Conservation (phyloP, 2,797 vertebrate genomes). For the Novumbra hubbsi region DNA sequence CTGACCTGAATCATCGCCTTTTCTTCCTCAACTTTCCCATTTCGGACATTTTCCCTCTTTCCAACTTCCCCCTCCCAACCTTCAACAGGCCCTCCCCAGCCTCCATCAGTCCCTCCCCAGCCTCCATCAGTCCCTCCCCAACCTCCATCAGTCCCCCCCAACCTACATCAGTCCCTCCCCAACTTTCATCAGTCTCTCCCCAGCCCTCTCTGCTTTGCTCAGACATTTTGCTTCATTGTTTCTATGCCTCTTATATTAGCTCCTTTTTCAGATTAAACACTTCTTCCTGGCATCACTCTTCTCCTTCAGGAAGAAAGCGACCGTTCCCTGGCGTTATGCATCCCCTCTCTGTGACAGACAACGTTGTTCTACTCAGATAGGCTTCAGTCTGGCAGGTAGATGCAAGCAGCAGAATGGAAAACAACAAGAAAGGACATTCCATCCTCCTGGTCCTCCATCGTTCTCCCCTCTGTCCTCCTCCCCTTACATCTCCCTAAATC, state of each 20-base stretch:
- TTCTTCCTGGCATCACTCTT: too few relatives aligned
- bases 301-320: too few relatives aligned
- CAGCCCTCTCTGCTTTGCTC: not conserved
- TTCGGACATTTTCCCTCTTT: too few relatives aligned
- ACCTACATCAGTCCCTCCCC: not conserved
- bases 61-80: too few relatives aligned
- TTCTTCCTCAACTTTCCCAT: too few relatives aligned
- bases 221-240: slow-evolving; percentile 39
- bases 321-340: not conserved
- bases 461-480: not conserved
- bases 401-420: not conserved
- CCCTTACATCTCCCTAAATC: not conserved
- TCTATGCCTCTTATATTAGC: slow-evolving; percentile 20
- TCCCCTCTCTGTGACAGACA: not conserved
- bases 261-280: too few relatives aligned
- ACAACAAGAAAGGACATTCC: not conserved
- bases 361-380: not conserved
- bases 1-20: slow-evolving; percentile 37
- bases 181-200: slow-evolving; percentile 4
- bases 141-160: too few relatives aligned
- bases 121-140: slow-evolving; percentile 9
- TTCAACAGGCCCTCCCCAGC: slow-evolving; percentile 9
- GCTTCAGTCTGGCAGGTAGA: not conserved
- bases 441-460: not conserved
- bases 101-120: too few relatives aligned